These are phyloP conservation scores for Caenorhabditis sp. DNA, from an alignment of 2,888 invertebrate species.

Conservation along the genomic window DNA sequence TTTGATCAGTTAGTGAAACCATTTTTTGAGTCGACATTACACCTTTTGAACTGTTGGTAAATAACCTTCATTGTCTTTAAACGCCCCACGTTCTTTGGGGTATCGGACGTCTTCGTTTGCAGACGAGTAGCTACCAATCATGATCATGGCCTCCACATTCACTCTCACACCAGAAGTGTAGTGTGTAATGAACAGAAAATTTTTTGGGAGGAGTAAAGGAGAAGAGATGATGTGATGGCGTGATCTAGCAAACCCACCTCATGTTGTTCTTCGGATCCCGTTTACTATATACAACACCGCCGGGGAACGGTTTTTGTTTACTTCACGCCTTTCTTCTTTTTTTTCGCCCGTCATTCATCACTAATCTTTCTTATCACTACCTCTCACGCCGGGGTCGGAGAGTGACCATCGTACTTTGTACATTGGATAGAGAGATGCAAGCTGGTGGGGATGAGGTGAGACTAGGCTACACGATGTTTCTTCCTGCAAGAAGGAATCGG, in stretches of 20 bases:
- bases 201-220: slow-evolving; percentile 30
- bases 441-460: slow-evolving; percentile 23
- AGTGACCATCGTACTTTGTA: slow-evolving; percentile 61
- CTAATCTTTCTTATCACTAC: slow-evolving; percentile 24
- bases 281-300: slow-evolving; percentile 30
- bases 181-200: slow-evolving; percentile 34
- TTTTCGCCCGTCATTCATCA: slow-evolving; percentile 23
- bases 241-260: slow-evolving; percentile 44
- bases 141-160: slow-evolving; percentile 29
- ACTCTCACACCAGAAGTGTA: slow-evolving; percentile 40
- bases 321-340: slow-evolving; percentile 32
- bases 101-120: not conserved
- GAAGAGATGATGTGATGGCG: slow-evolving; percentile 55
- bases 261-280: slow-evolving; percentile 18
- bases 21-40: slow-evolving; percentile 11
- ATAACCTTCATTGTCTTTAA: slow-evolving; percentile 23
- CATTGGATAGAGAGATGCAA: slow-evolving; percentile 33
- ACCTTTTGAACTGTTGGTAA: slow-evolving; percentile 29
- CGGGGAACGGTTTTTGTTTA: slow-evolving; percentile 7
- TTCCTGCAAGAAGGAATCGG: slow-evolving; percentile 33
- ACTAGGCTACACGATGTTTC: slow-evolving; percentile 41
- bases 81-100: slow-evolving; percentile 12
- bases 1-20: slow-evolving; percentile 32
- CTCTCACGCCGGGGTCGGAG: slow-evolving; percentile 17
- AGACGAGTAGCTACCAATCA: slow-evolving; percentile 38